A percentile compares a stretch with the other conserved stretches of the same genome.
Conservation (phyloP, 2,113 vertebrate species). For the Narcine bancroftii region DNA sequence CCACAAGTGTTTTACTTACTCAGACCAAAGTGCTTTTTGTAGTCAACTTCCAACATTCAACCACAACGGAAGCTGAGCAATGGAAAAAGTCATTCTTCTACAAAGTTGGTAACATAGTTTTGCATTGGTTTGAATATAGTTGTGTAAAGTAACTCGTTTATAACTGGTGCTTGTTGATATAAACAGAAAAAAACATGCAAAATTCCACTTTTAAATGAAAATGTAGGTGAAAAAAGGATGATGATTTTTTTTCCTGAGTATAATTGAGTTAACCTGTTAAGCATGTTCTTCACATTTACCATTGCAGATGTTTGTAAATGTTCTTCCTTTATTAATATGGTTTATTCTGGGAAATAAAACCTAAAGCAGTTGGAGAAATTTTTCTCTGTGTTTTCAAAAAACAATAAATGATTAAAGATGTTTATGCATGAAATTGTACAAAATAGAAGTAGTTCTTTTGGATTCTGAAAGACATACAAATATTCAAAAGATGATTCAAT, state of each 20-base stretch:
- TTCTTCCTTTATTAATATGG: background rate
- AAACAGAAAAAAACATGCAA: background rate
- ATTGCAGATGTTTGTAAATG: background rate
- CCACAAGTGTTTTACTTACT: background rate
- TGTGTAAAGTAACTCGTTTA: background rate
- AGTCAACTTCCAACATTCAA: background rate
- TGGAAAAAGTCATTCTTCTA: background rate
- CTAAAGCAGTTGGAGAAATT: background rate
- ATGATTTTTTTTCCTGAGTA: background rate
- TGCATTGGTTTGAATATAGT: background rate
- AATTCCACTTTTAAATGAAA: background rate
- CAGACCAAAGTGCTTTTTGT: background rate
- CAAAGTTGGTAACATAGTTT: background rate
- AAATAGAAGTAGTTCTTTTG: background rate
- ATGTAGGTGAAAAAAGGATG: background rate
- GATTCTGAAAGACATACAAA: background rate
- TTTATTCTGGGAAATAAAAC: background rate
- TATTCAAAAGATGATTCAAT: background rate
- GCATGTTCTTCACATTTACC: background rate
- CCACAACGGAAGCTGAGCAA: background rate
- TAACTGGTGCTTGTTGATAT: background rate
- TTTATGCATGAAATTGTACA: background rate
- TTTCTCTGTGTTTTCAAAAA: constrained; percentile 23
- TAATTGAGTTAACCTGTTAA: background rate
- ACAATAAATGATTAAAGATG: constrained; percentile 5